These are phyloP conservation scores for Drosophila acutilabella DNA, from an alignment of 2,888 invertebrate species.

Conservation along the genomic window DNA sequence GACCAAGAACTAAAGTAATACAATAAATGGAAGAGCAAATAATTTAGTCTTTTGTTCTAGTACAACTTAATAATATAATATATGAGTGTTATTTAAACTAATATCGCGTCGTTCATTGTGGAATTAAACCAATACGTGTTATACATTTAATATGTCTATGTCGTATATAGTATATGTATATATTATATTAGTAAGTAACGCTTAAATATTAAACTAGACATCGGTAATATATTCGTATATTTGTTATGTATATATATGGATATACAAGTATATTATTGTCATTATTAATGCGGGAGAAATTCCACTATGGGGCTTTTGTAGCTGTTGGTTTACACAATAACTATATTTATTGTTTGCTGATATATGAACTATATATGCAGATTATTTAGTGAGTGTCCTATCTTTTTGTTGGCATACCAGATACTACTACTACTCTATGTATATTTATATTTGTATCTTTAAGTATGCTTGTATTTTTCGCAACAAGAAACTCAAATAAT, in stretches of 20 bases:
- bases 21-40: slow-evolving; percentile 76
- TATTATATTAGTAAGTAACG: slow-evolving; percentile 52
- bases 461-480: slow-evolving; percentile 24
- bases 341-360: slow-evolving; percentile 20
- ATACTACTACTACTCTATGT: slow-evolving; percentile 55
- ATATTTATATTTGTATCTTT: slow-evolving; percentile 33
- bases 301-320: slow-evolving; percentile 74
- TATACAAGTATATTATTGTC: slow-evolving; percentile 76
- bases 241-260: slow-evolving; percentile 52
- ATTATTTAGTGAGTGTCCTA: slow-evolving; percentile 43
- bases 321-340: slow-evolving; percentile 40
- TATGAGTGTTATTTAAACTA: slow-evolving; percentile 59
- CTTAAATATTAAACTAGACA: slow-evolving; percentile 71
- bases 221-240: slow-evolving; percentile 44
- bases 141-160: slow-evolving; percentile 27
- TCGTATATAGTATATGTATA: slow-evolving; percentile 15
- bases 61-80: slow-evolving; percentile 61
- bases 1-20: slow-evolving; percentile 57
- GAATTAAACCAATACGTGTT: slow-evolving; percentile 32
- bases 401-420: slow-evolving; percentile 61
- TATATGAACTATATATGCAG: slow-evolving; percentile 12
- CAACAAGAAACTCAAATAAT: slow-evolving; percentile 55
- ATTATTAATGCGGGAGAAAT: slow-evolving; percentile 79
- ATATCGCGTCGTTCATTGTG: slow-evolving; percentile 68
- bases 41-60: slow-evolving; percentile 73